Conservation (phyloP, 2,113 vertebrate species). For the Erythrolamprus reginae region DNA sequence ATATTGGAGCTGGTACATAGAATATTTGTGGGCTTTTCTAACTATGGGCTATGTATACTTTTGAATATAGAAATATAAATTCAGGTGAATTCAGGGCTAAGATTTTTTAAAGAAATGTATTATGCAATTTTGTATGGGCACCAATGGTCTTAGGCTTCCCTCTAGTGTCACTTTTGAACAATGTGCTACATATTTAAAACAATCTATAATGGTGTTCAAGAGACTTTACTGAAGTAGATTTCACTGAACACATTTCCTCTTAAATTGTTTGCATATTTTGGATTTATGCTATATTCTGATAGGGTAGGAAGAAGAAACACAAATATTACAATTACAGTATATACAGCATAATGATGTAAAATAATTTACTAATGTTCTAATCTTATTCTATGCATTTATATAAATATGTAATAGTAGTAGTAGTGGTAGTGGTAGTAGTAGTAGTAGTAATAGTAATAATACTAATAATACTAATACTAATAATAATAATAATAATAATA, state of each 20-base stretch:
- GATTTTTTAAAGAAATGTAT: background rate
- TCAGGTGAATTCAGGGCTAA: background rate
- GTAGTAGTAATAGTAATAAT: too few relatives aligned
- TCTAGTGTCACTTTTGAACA: constrained; percentile 8
- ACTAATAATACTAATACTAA: too few relatives aligned
- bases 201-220: background rate
- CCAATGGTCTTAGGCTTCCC: background rate
- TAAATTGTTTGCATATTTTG: background rate
- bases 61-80: background rate
- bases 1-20: background rate
- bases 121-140: background rate
- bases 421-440: too few relatives aligned
- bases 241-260: background rate
- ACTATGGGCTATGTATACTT: background rate
- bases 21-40: background rate
- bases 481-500: too few relatives aligned
- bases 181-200: background rate
- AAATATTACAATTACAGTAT: background rate
- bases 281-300: background rate
- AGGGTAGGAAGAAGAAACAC: too few relatives aligned
- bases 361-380: background rate
- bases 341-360: background rate
- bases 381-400: background rate
- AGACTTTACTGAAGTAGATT: background rate
- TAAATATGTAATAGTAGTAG: background rate